Conservation (phyloP, 92 coral and sea anemone species). For the Palythoa grandiflora region DNA sequence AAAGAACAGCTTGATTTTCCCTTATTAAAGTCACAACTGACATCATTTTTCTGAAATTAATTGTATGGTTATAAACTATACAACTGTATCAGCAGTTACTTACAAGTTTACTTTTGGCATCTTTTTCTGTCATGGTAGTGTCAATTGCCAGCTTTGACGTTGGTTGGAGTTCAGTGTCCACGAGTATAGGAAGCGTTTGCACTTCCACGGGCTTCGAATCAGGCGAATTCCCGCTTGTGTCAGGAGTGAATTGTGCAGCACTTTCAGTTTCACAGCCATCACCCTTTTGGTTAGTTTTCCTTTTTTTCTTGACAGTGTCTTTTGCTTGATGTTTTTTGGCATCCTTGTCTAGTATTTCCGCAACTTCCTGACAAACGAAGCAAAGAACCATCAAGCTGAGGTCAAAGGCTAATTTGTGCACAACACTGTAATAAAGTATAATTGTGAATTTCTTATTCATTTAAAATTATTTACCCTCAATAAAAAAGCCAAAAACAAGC, state of each 20-base stretch:
- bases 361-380: neutral
- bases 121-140: neutral
- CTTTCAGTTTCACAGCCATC: slow-evolving; percentile 9
- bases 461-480: neutral
- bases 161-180: too few species aligned
- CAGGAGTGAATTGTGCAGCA: slow-evolving; percentile 2
- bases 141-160: neutral
- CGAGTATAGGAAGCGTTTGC: neutral
- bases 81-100: neutral
- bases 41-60: neutral
- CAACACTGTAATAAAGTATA: neutral
- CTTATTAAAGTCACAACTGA: neutral
- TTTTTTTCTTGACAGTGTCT: neutral
- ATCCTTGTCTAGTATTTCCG: neutral
- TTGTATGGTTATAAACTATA: neutral
- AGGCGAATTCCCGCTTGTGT: slow-evolving; percentile 4
- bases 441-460: neutral
- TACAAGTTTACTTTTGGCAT: neutral
- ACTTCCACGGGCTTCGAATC: neutral
- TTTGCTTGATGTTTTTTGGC: neutral
- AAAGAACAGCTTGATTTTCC: neutral
- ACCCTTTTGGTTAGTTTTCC: neutral
- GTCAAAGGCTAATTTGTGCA: neutral
- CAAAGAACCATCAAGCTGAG: neutral
- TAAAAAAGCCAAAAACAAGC: neutral